Conservation (phyloP, 2,113 vertebrate species). For the Aplodontia rufa region DNA sequence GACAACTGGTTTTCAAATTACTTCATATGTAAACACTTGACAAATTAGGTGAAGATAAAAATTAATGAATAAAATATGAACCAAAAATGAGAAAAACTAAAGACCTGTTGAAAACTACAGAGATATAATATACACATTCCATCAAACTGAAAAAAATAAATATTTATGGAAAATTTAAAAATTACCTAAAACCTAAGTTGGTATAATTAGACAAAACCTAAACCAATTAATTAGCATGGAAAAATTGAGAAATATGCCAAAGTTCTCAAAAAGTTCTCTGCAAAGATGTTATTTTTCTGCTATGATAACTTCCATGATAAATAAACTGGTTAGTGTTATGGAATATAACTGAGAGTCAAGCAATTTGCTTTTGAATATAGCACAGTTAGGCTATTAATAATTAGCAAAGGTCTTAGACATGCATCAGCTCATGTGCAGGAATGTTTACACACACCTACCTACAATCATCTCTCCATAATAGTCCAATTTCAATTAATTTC, state of each 20-base stretch:
- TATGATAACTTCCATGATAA: neutral
- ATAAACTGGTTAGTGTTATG: neutral
- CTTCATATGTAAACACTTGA: neutral
- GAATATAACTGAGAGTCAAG: constrained; percentile 17
- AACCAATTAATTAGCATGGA: neutral
- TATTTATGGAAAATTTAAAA: neutral
- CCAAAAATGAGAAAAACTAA: neutral
- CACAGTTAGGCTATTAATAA: neutral
- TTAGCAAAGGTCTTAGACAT: neutral
- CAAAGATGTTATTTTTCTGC: constrained; percentile 1
- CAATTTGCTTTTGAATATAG: neutral
- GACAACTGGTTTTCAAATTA: neutral
- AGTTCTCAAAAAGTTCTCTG: neutral
- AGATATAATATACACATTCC: neutral
- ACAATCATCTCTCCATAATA: neutral
- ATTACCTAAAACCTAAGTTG: neutral
- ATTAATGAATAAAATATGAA: constrained; percentile 37
- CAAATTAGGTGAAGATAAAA: constrained; percentile 20
- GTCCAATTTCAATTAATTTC: constrained; percentile 11
- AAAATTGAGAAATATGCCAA: neutral
- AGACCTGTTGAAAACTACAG: neutral
- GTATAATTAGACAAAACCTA: neutral
- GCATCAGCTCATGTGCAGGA: neutral
- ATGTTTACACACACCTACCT: neutral
- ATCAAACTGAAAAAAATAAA: neutral